Evolutionary conservation across 1,140 invertebrate species (phyloP).

Genomic region (Trinorchestia longiramus): DNA sequence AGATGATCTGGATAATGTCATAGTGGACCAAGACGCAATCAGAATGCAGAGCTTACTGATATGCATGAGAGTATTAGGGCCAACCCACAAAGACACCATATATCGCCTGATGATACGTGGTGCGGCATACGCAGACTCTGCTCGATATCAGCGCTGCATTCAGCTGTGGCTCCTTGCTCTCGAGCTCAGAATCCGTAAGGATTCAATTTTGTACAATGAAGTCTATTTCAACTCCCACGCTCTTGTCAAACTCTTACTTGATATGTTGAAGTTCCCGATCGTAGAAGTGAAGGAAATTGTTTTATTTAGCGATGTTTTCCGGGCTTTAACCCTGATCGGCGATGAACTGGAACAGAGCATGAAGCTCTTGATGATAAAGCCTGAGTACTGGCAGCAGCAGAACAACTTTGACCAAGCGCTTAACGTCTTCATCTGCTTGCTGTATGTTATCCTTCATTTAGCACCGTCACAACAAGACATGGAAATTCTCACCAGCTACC

Average conservation of each 20-base stretch:
- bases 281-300: constrained; percentile 74
- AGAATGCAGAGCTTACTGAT: constrained; percentile 86
- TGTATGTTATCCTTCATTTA: constrained; percentile 81
- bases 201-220: constrained; percentile 79
- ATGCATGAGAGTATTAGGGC: constrained; percentile 84
- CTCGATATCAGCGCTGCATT: constrained; percentile 86
- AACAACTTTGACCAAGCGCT: constrained; percentile 80
- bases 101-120: constrained; percentile 80
- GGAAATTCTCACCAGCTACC: constrained; percentile 60
- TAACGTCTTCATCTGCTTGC: constrained; percentile 82
- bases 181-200: constrained; percentile 82
- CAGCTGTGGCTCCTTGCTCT: constrained; percentile 86
- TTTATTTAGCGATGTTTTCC: constrained; percentile 79
- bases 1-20: constrained; percentile 80
- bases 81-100: constrained; percentile 85
- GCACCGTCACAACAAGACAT: constrained; percentile 72
- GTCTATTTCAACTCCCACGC: constrained; percentile 84
- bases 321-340: constrained; percentile 78
- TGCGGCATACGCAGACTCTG: constrained; percentile 86
- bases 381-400: constrained; percentile 82
- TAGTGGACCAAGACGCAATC: constrained; percentile 83
- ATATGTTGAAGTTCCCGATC: constrained; percentile 78
- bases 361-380: constrained; percentile 76
- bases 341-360: constrained; percentile 75
- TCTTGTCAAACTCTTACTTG: constrained; percentile 78